A percentile compares a stretch with the other conserved stretches of the same genome.
phyloP scores from a whole-genome alignment of 2,797 vertebrate species.

The Bradypus variegatus region DNA sequence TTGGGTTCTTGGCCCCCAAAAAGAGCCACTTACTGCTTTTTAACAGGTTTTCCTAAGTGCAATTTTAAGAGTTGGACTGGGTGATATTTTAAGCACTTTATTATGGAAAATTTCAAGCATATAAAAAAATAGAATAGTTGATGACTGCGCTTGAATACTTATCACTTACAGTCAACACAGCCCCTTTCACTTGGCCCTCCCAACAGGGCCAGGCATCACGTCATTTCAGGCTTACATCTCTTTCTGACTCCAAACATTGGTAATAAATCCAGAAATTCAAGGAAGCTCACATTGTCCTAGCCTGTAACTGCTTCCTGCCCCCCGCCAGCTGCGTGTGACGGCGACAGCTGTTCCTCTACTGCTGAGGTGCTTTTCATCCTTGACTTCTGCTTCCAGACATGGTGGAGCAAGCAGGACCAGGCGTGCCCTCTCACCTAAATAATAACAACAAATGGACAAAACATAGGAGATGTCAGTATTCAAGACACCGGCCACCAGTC shows the following conservation, averaged over 20 bases:
- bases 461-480: background rate
- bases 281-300: background rate
- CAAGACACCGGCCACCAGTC: background rate
- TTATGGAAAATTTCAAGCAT: background rate
- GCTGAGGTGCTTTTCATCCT: background rate
- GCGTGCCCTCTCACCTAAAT: background rate
- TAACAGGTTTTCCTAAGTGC: background rate
- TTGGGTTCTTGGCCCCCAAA: background rate
- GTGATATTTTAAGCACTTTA: background rate
- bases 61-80: background rate
- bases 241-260: background rate
- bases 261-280: background rate
- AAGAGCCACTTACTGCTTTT: background rate
- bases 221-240: background rate
- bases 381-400: background rate
- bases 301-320: background rate
- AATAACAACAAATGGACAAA: background rate
- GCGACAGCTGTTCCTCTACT: background rate
- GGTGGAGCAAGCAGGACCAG: background rate
- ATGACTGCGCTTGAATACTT: background rate
- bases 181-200: background rate
- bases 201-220: background rate
- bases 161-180: background rate
- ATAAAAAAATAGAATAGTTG: background rate
- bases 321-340: background rate